phyloP scores from a whole-genome alignment of 2,797 vertebrate genomes.

The Enteromius argenteus region DNA sequence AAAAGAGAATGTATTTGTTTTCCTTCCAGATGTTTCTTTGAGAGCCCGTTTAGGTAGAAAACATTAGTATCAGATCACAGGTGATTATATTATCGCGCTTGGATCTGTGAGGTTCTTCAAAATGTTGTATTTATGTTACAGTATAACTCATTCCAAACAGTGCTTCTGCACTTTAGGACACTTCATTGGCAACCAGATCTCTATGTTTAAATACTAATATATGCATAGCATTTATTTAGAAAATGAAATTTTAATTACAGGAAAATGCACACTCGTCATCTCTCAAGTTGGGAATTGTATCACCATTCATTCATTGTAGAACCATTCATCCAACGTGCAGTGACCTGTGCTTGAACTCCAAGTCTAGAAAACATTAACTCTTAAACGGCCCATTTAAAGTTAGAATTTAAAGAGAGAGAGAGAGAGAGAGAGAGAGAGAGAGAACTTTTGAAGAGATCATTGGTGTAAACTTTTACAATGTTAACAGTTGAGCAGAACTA shows the following conservation, averaged over 20 bases:
- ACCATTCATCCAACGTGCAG: neutral
- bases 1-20: conserved; percentile 22
- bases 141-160: neutral
- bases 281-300: neutral
- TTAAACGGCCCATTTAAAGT: conserved; percentile 9
- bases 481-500: neutral
- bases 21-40: conserved; percentile 43
- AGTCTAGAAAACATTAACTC: conserved; percentile 34
- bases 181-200: neutral
- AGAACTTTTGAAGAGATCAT: neutral
- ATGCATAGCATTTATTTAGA: neutral
- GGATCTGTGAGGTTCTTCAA: neutral
- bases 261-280: neutral
- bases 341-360: conserved; percentile 10
- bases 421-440: neutral
- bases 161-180: conserved; percentile 2
- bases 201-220: neutral
- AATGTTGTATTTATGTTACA: neutral
- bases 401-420: neutral
- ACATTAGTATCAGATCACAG: conserved; percentile 33
- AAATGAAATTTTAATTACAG: neutral
- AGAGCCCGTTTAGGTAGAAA: conserved; percentile 11
- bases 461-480: neutral
- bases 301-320: neutral
- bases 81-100: conserved; percentile 5